Evolutionary conservation across 1,140 invertebrate genomes (phyloP), one percentile per base, ranked within the genome.

Genomic region (Diploscapter pachys): DNA sequence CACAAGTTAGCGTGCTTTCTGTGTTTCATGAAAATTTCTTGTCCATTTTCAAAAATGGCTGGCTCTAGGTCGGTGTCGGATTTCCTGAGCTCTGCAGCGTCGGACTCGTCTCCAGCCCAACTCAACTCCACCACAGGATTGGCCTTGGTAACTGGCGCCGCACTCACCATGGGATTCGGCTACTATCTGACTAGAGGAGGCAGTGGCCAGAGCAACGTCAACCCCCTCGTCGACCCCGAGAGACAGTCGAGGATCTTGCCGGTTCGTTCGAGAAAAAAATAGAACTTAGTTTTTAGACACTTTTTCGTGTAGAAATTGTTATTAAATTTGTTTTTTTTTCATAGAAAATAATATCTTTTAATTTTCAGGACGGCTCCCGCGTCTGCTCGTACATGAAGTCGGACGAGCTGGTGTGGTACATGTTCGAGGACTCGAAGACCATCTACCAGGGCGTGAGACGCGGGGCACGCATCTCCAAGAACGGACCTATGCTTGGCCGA

Each of bases 381-480:
- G 91, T 95, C 72, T 89, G 93, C 77, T 92, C 93, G 62, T 96
- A 94, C 48, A 91, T 92, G 88, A 93, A 93, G 87, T 92, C 95
- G 84, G 93, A 93, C 63, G 92, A 92, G 86, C 94, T 92, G 84
- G 86, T 94, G 56, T 91, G 90, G 81, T 93, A 91, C 86, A 87
- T 95, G 61, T 91, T 92, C 85, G 92, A 95, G 80, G 94, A 96
- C 86, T 91, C 92, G n/a, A 90, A 89, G 78, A 98, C 95, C 4
- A 86, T 97, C 0, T 94, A 95, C 85, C 93, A 96, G 77, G 91
- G 91, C 66, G 95, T 97, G 86, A 90, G 93, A 78, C 89, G 91
- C 86, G 95, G 95, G 79, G 92, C 93, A 76, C 93, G 93, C 88
- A 90, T 93, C 85, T 96, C 95, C 83, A 94, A 93, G 93, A 87